Evolutionary conservation across 2,888 invertebrate species (phyloP), one percentile per base, ranked within the genome.

Genomic region (Drosophila phalerata): DNA sequence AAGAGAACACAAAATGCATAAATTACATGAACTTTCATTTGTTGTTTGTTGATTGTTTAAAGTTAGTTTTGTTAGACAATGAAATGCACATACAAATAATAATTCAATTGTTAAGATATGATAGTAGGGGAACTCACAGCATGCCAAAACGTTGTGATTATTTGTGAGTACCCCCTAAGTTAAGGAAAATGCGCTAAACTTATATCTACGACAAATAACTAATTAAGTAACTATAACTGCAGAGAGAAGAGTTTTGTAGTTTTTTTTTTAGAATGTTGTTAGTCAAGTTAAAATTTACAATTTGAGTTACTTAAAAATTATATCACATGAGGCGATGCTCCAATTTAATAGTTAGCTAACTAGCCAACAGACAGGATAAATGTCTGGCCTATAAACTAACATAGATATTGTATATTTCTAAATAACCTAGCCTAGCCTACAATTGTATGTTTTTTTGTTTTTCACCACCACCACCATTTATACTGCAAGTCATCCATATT

Each of bases 401-500:
- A 30, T 49, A 48, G 49, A 47, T 72, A 62, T 58, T 28, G 30
- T 51, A 13, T 51, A 22, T 38, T 49, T 30, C 15, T 60, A 22
- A 43, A 61, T 51, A 65, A 45, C 52, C 60, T 75, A 74, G 48
- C 64, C 87, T 88, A 80, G 63, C 78, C 73, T 84, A 85, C 45
- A 64, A 60, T 69, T 60, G 34, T 51, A 19, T 75, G 56, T 71
- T 61, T 25, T 52, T 67, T 48, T 63, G 63, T 17, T 66, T 71
- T 90, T 91, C 91, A 91, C 91, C 91, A 91, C 91, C 91, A 91
- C 91, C 91, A 91, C 91, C 91, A 91, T 83, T 91, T 91, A 91
- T 91, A 91, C 75, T 91, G 92, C 89, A 91, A 85, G 74, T 91
- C 91, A 78, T 91, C 91, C 91, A 91, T 92, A 83, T 91, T 91